A percentile compares a stretch with the other conserved stretches of the same genome.
phyloP scores from a whole-genome alignment of 1,140 invertebrate genomes.

The Hormaphis cornu region DNA sequence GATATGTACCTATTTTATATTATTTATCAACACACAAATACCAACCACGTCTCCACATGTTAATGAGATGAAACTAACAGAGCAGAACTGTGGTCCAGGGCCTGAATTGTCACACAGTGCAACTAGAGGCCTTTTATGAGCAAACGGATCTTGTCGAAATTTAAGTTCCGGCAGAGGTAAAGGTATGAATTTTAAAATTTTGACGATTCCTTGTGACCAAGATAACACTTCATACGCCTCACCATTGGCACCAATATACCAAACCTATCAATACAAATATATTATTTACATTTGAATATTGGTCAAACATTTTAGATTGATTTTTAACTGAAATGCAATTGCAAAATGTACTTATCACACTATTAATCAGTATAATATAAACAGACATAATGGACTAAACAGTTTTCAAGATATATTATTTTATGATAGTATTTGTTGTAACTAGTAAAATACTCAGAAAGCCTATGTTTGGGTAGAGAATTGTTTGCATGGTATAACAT shows the following conservation, averaged over 20 bases:
- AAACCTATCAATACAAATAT: constrained; percentile 47
- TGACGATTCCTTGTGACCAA: constrained; percentile 76
- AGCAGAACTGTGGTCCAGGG: constrained; percentile 71
- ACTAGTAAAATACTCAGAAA: no score
- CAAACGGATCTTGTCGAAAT: constrained; percentile 52
- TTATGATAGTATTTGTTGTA: no score
- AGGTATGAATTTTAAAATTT: constrained; percentile 70
- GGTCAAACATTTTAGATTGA: no score
- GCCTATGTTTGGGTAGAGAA: no score
- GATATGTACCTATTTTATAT: neutral
- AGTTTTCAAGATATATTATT: no score
- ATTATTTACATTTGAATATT: neutral
- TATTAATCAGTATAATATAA: no score
- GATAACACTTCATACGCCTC: constrained; percentile 87
- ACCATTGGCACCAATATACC: constrained; percentile 68
- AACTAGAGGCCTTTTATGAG: constrained; percentile 70
- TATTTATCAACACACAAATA: neutral
- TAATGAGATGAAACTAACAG: constrained; percentile 81
- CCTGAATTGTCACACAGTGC: constrained; percentile 76
- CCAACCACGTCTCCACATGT: constrained; percentile 75
- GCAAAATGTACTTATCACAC: no score
- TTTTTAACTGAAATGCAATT: no score
- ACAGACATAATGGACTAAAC: no score
- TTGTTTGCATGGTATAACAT: no score
- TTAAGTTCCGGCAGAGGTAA: constrained; percentile 52